Conservation (phyloP, 2,113 vertebrate species). For the Alethe castanea region DNA sequence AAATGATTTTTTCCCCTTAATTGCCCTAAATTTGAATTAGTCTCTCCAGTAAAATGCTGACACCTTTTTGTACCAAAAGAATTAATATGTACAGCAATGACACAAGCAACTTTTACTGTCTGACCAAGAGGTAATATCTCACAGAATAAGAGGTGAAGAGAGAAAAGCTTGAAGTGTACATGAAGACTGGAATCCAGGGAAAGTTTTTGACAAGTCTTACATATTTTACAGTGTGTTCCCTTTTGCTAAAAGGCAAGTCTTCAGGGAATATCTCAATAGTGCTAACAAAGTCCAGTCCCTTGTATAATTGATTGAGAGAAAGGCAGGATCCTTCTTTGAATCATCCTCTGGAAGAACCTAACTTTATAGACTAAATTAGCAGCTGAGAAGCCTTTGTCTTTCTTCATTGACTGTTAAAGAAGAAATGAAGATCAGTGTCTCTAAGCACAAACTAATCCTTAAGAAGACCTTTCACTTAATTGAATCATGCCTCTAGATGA, state of each 20-base stretch:
- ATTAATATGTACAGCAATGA: background rate
- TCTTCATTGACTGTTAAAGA: background rate
- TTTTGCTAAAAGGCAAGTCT: background rate
- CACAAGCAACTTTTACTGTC: background rate
- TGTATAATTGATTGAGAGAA: background rate
- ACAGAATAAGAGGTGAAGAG: background rate
- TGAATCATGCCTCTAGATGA: background rate
- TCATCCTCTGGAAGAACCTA: background rate
- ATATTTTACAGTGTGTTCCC: background rate
- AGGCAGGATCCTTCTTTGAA: background rate
- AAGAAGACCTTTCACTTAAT: background rate
- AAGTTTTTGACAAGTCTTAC: background rate
- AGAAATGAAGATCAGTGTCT: background rate
- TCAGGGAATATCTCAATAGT: background rate
- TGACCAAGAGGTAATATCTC: background rate
- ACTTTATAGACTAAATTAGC: background rate
- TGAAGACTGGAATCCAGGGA: background rate
- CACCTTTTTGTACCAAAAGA: background rate
- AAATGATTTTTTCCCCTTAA: background rate
- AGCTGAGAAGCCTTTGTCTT: background rate
- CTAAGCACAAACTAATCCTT: conserved; percentile 22
- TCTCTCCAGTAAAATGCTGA: background rate
- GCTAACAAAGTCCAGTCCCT: background rate
- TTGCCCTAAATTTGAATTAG: background rate
- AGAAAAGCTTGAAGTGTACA: background rate